These are phyloP conservation scores for Pipistrellus pipistrellus DNA, from an alignment of 2,797 vertebrate species.

Conservation along the genomic window DNA sequence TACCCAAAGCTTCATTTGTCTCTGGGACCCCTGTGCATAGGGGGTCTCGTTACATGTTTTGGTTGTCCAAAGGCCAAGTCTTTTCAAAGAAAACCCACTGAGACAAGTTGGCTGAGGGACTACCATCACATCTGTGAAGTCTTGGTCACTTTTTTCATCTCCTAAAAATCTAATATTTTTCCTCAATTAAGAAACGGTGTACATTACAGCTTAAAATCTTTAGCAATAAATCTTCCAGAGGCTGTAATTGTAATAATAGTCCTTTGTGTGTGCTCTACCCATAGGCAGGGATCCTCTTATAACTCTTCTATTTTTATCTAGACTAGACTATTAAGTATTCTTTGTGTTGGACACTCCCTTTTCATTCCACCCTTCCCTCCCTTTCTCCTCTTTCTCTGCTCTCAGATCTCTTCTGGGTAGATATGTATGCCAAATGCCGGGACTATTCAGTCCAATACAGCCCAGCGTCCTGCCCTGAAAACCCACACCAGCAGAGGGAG, in stretches of 20 bases:
- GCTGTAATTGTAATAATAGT: slow-evolving; percentile 5
- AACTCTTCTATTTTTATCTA: slow-evolving; percentile 63
- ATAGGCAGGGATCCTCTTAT: neutral
- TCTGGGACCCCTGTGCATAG: neutral
- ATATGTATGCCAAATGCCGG: neutral
- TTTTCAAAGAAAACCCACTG: slow-evolving; percentile 51
- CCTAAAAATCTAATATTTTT: slow-evolving; percentile 59
- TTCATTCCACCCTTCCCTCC: neutral
- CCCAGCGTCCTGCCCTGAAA: neutral
- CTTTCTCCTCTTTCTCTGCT: neutral
- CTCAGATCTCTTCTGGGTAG: slow-evolving; percentile 31
- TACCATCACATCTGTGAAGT: neutral
- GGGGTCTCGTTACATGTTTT: slow-evolving; percentile 23
- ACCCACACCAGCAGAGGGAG: neutral
- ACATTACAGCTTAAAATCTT: slow-evolving; percentile 46
- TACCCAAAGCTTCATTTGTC: slow-evolving; percentile 57
- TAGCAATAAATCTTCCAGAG: slow-evolving; percentile 20
- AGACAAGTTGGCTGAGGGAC: slow-evolving; percentile 22
- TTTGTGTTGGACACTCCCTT: neutral
- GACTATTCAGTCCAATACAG: slow-evolving; percentile 8
- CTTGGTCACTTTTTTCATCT: slow-evolving; percentile 34
- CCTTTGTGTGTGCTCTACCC: slow-evolving; percentile 14
- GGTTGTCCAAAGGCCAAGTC: slow-evolving; percentile 47
- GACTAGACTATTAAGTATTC: slow-evolving; percentile 17
- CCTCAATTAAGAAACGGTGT: slow-evolving; percentile 25